Conservation (phyloP, 2,888 invertebrate species). For the Notodonta dromedarius region DNA sequence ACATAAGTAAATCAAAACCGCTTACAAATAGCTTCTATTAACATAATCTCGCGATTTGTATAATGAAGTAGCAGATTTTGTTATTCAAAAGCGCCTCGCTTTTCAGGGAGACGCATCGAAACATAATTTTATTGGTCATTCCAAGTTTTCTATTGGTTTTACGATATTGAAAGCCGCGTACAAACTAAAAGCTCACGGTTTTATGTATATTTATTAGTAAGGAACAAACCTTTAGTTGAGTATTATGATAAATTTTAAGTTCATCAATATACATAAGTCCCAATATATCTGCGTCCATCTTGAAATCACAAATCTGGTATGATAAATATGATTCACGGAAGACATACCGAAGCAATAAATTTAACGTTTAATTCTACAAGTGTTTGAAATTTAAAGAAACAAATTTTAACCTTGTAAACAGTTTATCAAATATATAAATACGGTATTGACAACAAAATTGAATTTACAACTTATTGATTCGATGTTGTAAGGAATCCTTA, state of each 20-base stretch:
- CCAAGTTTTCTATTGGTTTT: constrained; percentile 48
- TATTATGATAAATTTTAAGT: constrained; percentile 33
- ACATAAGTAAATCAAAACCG: constrained; percentile 76
- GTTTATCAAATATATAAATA: not conserved
- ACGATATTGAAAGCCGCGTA: constrained; percentile 39
- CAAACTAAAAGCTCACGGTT: constrained; percentile 48
- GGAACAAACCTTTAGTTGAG: constrained; percentile 36
- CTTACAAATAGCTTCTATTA: constrained; percentile 75
- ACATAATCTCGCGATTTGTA: constrained; percentile 81
- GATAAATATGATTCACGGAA: not conserved
- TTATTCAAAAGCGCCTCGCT: constrained; percentile 65
- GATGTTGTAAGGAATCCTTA: not conserved
- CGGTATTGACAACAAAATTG: not conserved
- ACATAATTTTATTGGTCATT: constrained; percentile 58
- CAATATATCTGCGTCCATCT: constrained; percentile 14
- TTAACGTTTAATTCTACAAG: not conserved
- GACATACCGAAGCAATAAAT: constrained; percentile 29
- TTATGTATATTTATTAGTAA: constrained; percentile 43
- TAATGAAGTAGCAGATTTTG: constrained; percentile 74
- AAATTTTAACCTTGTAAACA: not conserved
- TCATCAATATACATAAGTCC: constrained; percentile 37
- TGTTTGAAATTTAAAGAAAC: not conserved
- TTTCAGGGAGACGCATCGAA: constrained; percentile 59
- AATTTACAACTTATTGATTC: not conserved
- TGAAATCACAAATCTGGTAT: not conserved